A percentile compares a stretch with the other conserved stretches of the same genome.
Conservation (phyloP, 2,113 vertebrate species). For the Antigone vipio region DNA sequence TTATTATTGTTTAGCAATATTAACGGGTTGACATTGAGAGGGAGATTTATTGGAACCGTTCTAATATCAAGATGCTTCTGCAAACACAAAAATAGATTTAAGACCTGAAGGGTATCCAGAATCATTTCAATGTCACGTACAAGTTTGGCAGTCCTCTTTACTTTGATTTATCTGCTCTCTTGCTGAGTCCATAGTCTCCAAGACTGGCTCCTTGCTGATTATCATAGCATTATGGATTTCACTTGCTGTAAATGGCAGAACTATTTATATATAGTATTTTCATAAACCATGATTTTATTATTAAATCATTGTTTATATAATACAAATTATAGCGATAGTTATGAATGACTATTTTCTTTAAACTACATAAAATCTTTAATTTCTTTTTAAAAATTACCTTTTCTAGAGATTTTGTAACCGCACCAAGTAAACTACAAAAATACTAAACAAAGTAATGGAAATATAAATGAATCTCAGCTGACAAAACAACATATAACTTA, state of each 20-base stretch:
- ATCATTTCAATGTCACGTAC: conserved; percentile 28
- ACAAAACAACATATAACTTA: not conserved
- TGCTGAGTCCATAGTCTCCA: not conserved
- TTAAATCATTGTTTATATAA: not conserved
- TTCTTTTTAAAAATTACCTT: not conserved
- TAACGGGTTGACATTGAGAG: not conserved
- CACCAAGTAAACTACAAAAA: not conserved
- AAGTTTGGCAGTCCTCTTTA: conserved; percentile 31
- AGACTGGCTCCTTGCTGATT: conserved; percentile 11
- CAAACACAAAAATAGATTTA: conserved; percentile 45
- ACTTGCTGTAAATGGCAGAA: not conserved
- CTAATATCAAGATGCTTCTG: conserved; percentile 6
- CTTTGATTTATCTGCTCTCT: conserved; percentile 47
- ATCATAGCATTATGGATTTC: conserved; percentile 3
- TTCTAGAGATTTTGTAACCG: not conserved
- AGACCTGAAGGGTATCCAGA: conserved; percentile 30
- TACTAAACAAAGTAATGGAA: not conserved
- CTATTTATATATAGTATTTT: not conserved
- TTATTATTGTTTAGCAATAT: conserved; percentile 20
- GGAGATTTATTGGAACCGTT: conserved; percentile 16
- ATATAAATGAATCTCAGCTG: conserved; percentile 1
- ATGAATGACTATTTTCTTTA: not conserved
- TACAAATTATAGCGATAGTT: not conserved
- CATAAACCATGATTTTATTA: not conserved
- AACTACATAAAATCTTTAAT: not conserved